These are phyloP conservation scores for Emys orbicularis DNA, from an alignment of 2,797 vertebrate genomes.

Conservation along the genomic window DNA sequence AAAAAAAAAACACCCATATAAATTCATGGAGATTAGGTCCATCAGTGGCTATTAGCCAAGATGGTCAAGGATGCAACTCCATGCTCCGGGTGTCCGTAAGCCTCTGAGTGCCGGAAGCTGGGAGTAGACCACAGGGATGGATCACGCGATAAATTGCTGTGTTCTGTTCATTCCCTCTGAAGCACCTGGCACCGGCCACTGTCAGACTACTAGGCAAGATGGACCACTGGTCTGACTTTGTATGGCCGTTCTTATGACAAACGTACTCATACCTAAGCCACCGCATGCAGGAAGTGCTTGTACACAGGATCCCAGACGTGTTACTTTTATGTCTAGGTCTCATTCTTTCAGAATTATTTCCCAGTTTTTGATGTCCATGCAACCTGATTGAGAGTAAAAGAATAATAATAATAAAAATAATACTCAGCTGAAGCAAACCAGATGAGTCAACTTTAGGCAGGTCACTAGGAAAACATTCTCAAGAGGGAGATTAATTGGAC, in stretches of 20 bases:
- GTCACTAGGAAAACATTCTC: neutral
- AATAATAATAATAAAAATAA: neutral
- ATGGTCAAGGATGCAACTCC: too few species aligned
- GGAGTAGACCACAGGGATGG: neutral
- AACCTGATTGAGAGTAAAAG: neutral
- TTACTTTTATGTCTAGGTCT: neutral
- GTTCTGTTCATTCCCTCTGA: neutral
- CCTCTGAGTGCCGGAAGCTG: too few species aligned
- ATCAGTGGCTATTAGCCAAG: too few species aligned
- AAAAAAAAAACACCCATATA: too few species aligned
- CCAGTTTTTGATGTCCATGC: neutral
- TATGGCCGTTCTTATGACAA: neutral
- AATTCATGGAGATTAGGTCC: too few species aligned
- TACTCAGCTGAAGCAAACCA: neutral
- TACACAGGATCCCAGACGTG: neutral
- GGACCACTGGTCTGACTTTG: neutral
- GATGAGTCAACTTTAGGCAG: neutral
- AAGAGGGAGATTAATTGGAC: accelerated
- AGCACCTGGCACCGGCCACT: neutral
- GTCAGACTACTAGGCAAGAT: neutral
- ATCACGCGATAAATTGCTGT: neutral
- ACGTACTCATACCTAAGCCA: neutral
- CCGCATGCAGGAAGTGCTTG: neutral
- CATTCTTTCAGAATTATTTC: neutral
- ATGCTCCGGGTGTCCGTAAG: too few species aligned